phyloP scores from a whole-genome alignment of 2,888 invertebrate genomes.

The Falcaria lacertinaria region DNA sequence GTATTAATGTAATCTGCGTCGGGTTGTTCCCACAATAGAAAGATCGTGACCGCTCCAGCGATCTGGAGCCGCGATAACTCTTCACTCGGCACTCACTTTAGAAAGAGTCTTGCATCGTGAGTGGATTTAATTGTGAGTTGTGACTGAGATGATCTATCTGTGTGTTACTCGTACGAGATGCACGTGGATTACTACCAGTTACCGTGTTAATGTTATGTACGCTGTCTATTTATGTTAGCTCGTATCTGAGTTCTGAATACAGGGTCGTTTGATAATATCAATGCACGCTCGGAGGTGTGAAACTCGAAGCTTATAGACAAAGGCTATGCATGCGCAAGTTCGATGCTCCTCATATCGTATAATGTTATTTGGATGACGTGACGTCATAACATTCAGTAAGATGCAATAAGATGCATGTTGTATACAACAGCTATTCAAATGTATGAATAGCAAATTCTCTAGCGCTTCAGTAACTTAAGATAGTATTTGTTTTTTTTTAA shows the following conservation, averaged over 20 bases:
- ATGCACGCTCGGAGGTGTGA: constrained; percentile 22
- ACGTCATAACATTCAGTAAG: no score
- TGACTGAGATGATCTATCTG: constrained; percentile 46
- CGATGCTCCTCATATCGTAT: constrained; percentile 26
- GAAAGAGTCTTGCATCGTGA: constrained; percentile 47
- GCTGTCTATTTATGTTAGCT: neutral
- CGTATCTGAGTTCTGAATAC: neutral
- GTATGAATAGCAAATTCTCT: no score
- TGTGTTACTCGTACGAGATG: constrained; percentile 24
- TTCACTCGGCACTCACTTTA: constrained; percentile 41
- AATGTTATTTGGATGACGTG: no score
- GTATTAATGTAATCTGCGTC: constrained; percentile 32
- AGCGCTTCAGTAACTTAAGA: no score
- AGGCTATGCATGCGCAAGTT: constrained; percentile 15
- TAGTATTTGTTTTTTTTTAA: no score
- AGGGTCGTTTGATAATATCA: constrained; percentile 19
- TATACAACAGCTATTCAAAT: no score
- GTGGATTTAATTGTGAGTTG: constrained; percentile 55
- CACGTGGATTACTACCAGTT: neutral
- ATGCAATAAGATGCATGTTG: no score
- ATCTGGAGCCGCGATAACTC: constrained; percentile 60
- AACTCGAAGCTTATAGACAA: constrained; percentile 10
- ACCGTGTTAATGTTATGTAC: constrained; percentile 1
- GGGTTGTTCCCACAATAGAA: constrained; percentile 60
- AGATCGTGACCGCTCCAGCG: constrained; percentile 63